These are phyloP conservation scores for Platanista minor DNA, from an alignment of 2,113 vertebrate species.

Conservation along the genomic window DNA sequence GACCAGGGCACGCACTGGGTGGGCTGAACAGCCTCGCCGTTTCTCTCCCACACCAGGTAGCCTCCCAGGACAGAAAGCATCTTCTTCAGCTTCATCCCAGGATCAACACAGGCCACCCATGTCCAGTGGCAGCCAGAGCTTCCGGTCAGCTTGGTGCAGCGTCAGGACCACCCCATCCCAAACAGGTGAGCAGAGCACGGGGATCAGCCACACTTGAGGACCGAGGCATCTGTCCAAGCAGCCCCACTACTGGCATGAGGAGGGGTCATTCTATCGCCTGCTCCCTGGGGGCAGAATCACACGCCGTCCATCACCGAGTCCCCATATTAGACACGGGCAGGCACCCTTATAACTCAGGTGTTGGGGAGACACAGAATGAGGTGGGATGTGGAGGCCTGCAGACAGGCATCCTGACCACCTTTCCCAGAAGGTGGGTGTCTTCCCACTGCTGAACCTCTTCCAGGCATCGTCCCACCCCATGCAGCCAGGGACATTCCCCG, in stretches of 20 bases:
- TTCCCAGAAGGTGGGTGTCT: background rate
- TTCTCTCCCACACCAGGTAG: background rate
- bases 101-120: background rate
- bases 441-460: background rate
- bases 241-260: fast-evolving
- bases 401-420: fast-evolving
- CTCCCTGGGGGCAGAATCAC: background rate
- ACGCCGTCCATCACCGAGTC: fast-evolving
- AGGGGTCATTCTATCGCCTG: fast-evolving
- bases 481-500: too few species aligned
- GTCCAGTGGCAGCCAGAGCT: background rate
- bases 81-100: background rate
- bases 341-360: fast-evolving
- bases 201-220: fast-evolving
- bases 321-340: fast-evolving
- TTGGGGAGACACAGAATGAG: background rate
- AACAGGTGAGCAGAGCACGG: background rate
- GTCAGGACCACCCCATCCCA: background rate
- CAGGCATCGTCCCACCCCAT: fast-evolving
- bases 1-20: fast-evolving
- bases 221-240: fast-evolving
- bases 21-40: background rate
- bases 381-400: fast-evolving
- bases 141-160: fast-evolving
- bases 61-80: background rate